Evolutionary conservation across 2,113 vertebrate genomes (phyloP), one percentile per base, ranked within the genome.

Genomic region (Tylochromis polylepis): DNA sequence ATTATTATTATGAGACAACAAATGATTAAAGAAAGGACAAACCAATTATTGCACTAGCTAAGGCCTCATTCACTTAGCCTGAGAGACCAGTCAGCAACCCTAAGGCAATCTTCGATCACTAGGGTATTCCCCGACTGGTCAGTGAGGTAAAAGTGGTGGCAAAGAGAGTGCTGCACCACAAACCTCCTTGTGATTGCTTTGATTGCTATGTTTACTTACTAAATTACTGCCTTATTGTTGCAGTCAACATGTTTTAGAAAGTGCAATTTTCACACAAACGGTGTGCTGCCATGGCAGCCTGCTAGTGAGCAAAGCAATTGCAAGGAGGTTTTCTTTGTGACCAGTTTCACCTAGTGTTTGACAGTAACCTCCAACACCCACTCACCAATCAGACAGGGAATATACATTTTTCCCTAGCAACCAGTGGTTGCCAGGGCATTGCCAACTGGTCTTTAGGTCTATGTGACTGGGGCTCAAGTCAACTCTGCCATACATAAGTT

Each of bases 161-260:
- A 11, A 27, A 46, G 22, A 3, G 43, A 8, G 22, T 46, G 2
- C 22, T 15, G 43, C 38, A 46, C 41, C 41, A 11, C 38, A 43
- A 72, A 72, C 67, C 15, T 27, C 65, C 8, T 72, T 11, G 22
- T 49, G 67, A 46, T 72, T 0, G 38, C 38, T 16, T 72, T 72
- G 8, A 1, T 43, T 24, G n/a, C n/a, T 3, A 24, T 72, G 15
- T 2, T 49, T 75, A 24, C 41, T 75, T 49, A 27, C 15, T 75
- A 75, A 0, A 75, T 18, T 46, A 0, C 8, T 18, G 22, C 15
- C 8, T 27, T 1, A 72, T 4, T 27, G 3, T 27, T 46, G 8
- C 41, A 29, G 41, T 27, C 67, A 72, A 11, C 41, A 49, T 46
- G 22, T 2, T 72, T 49, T 41, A 49, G 15, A 1, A 46, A 41